A percentile compares a stretch with the other conserved stretches of the same genome.
Evolutionary conservation across 2,797 vertebrate species (phyloP).

Genomic region (Pseudocheirus occidentalis): DNA sequence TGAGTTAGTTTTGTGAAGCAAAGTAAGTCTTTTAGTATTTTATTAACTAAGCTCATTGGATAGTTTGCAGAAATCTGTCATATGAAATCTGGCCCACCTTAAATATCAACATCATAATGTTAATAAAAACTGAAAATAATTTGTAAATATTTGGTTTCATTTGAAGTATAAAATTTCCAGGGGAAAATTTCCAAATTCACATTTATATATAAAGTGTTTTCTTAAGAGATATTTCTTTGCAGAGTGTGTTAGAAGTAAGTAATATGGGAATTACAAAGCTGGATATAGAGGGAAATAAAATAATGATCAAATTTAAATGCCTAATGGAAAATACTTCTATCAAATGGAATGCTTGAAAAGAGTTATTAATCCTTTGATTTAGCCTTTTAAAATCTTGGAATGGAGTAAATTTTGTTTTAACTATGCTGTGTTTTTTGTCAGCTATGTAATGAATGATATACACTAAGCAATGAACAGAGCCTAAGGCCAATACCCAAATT

Average conservation of each 20-base stretch:
- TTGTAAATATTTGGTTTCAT: background rate
- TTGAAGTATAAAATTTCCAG: background rate
- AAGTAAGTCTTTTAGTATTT: background rate
- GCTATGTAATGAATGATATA: background rate
- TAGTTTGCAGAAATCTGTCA: background rate
- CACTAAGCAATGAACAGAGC: background rate
- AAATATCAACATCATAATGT: background rate
- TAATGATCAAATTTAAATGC: slow-evolving; percentile 17
- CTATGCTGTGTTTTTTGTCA: background rate
- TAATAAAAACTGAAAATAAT: background rate
- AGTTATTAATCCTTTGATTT: background rate
- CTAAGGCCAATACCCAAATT: background rate
- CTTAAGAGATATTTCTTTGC: background rate
- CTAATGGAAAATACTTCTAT: background rate
- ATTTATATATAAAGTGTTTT: background rate
- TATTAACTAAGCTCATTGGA: background rate
- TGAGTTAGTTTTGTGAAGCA: background rate
- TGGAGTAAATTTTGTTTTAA: background rate
- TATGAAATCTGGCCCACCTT: background rate
- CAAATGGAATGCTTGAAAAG: slow-evolving; percentile 8
- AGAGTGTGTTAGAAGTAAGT: background rate
- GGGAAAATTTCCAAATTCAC: background rate
- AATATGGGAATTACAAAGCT: background rate
- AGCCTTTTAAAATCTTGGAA: background rate
- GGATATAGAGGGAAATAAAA: background rate